Evolutionary conservation across 2,113 vertebrate species (phyloP).

Genomic region (Microcebus jonahi): DNA sequence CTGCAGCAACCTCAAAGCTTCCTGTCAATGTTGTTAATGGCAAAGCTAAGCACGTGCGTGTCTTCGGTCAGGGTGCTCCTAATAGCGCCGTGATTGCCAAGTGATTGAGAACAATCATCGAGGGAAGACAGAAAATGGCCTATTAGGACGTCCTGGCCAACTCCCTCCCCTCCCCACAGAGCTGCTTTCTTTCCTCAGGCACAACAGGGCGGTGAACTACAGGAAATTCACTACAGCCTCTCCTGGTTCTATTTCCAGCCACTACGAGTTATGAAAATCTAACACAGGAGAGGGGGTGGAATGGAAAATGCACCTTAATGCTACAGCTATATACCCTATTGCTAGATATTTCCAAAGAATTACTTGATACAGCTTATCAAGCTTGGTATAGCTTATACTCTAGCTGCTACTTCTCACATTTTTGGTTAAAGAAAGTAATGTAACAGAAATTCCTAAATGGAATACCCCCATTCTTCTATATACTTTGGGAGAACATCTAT

Average conservation of each 20-base stretch:
- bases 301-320: background rate
- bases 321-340: background rate
- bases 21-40: conserved; percentile 64
- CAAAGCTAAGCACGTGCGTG: conserved; percentile 48
- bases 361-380: background rate
- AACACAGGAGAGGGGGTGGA: background rate
- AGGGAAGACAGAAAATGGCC: conserved; percentile 66
- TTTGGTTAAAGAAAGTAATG: conserved; percentile 45
- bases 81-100: conserved; percentile 75
- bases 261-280: background rate
- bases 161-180: background rate
- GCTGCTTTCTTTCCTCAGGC: conserved; percentile 28
- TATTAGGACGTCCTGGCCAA: conserved; percentile 23
- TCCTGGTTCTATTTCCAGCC: conserved; percentile 12
- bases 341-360: background rate
- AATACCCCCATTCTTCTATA: background rate
- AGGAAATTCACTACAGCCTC: background rate
- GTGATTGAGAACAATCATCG: conserved; percentile 70
- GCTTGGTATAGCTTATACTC: background rate
- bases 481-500: background rate
- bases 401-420: background rate
- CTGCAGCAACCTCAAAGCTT: background rate
- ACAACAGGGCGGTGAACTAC: conserved; percentile 26
- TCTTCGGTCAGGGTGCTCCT: conserved; percentile 42
- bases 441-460: background rate